Percentiles rank a stretch among this genome's conserved stretches.
Evolutionary conservation across 2,888 invertebrate genomes (phyloP).

Genomic region (Troides helena): DNA sequence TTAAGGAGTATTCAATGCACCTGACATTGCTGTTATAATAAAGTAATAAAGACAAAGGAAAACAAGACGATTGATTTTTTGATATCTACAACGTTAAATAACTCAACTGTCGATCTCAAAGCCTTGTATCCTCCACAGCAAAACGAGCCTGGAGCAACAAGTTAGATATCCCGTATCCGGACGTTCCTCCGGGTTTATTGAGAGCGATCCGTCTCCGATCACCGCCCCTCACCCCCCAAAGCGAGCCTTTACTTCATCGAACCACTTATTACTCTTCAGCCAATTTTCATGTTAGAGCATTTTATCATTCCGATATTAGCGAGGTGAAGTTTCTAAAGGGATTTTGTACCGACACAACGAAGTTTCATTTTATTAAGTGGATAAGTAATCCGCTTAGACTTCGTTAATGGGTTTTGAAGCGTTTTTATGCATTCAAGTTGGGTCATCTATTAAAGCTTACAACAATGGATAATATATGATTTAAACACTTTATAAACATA

Average conservation of each 20-base stretch:
- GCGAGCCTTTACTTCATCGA: slow-evolving; percentile 27
- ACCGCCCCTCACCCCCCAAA: slow-evolving; percentile 30
- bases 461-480: too few relatives aligned
- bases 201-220: slow-evolving; percentile 64
- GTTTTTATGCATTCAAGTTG: neutral
- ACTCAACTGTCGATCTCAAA: slow-evolving; percentile 12
- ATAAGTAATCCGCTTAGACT: slow-evolving; percentile 34
- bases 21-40: too few relatives aligned
- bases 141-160: slow-evolving; percentile 60
- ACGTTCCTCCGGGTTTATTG: slow-evolving; percentile 60
- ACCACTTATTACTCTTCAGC: slow-evolving; percentile 41
- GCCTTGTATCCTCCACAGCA: slow-evolving; percentile 22
- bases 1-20: too few relatives aligned
- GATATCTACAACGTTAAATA: neutral
- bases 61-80: neutral
- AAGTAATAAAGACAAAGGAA: too few relatives aligned
- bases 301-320: slow-evolving; percentile 40
- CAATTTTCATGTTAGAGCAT: slow-evolving; percentile 45
- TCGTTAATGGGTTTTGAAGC: slow-evolving; percentile 25
- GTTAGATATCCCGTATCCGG: slow-evolving; percentile 62
- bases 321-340: slow-evolving; percentile 34
- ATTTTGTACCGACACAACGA: slow-evolving; percentile 35
- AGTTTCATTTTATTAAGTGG: slow-evolving; percentile 40
- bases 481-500: too few relatives aligned
- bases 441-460: too few relatives aligned